Percentiles rank a stretch among this genome's conserved stretches.
Conservation (phyloP, 1,140 invertebrate genomes). For the Lasaia peninsularis region DNA sequence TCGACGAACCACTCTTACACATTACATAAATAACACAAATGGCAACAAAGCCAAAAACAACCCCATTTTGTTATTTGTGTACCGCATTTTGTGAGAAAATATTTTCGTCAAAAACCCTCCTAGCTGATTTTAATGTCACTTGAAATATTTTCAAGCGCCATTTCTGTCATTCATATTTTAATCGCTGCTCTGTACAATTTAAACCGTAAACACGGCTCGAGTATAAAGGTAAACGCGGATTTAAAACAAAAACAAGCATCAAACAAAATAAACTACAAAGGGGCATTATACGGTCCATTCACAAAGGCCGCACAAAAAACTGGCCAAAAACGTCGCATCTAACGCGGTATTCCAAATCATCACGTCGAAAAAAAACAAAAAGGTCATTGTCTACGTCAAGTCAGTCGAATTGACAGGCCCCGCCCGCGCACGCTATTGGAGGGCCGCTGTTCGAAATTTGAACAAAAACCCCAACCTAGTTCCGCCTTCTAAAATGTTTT, state of each 20-base stretch:
- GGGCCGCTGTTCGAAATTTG: constrained; percentile 63
- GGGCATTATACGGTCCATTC: neutral
- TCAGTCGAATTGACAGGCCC: constrained; percentile 68
- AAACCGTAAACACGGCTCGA: neutral
- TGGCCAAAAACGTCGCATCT: constrained; percentile 29
- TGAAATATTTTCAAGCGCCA: constrained; percentile 4
- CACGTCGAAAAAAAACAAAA: constrained; percentile 53
- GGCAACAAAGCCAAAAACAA: too few species aligned
- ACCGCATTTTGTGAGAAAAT: too few species aligned
- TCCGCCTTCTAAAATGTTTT: constrained; percentile 76
- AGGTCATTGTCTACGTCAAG: constrained; percentile 69
- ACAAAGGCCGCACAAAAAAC: constrained; percentile 13
- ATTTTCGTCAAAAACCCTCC: too few species aligned
- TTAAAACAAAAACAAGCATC: constrained; percentile 13
- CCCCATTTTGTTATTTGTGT: too few species aligned
- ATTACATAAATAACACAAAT: too few species aligned
- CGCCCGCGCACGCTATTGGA: constrained; percentile 71
- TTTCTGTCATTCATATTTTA: constrained; percentile 7
- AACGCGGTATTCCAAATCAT: constrained; percentile 41
- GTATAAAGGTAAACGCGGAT: constrained; percentile 6
- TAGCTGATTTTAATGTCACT: neutral
- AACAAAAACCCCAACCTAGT: constrained; percentile 73
- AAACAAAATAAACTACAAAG: constrained; percentile 17
- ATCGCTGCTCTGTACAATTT: constrained; percentile 9
- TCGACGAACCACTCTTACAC: too few species aligned